These are phyloP conservation scores for Cygnus buccinator DNA, from an alignment of 2,113 vertebrate genomes.

Conservation along the genomic window DNA sequence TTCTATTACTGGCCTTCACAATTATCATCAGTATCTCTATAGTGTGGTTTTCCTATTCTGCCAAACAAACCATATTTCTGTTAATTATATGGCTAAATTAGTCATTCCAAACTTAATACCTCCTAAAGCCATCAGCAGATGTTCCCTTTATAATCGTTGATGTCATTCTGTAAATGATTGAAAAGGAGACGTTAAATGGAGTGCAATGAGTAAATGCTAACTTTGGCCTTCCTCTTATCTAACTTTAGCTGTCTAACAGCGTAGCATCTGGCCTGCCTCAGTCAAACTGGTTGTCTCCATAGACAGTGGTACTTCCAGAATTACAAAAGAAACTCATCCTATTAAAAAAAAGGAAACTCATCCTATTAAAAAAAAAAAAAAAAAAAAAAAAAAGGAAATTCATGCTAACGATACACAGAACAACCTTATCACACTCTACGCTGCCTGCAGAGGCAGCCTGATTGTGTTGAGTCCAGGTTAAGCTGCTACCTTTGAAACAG, in stretches of 20 bases:
- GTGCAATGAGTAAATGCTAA: not conserved
- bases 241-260: not conserved
- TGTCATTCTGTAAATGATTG: conserved; percentile 33
- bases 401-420: not conserved
- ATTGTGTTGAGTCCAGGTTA: not conserved
- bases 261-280: not conserved
- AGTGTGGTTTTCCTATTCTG: conserved; percentile 46
- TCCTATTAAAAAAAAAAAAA: no score
- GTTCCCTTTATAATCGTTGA: conserved; percentile 41
- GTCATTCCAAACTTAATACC: conserved; percentile 62
- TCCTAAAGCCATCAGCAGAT: conserved; percentile 72
- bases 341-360: no score
- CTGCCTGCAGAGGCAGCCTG: not conserved
- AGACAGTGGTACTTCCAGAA: not conserved
- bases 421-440: not conserved
- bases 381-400: not conserved
- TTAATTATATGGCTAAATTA: conserved; percentile 67
- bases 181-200: not conserved
- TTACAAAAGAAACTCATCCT: not conserved
- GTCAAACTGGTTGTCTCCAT: not conserved
- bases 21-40: conserved; percentile 57
- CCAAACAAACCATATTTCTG: conserved; percentile 54
- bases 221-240: conserved; percentile 9
- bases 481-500: not conserved
- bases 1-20: conserved; percentile 60